Conservation (phyloP, 2,888 invertebrate genomes). For the Pachycephus smyrnensis region DNA sequence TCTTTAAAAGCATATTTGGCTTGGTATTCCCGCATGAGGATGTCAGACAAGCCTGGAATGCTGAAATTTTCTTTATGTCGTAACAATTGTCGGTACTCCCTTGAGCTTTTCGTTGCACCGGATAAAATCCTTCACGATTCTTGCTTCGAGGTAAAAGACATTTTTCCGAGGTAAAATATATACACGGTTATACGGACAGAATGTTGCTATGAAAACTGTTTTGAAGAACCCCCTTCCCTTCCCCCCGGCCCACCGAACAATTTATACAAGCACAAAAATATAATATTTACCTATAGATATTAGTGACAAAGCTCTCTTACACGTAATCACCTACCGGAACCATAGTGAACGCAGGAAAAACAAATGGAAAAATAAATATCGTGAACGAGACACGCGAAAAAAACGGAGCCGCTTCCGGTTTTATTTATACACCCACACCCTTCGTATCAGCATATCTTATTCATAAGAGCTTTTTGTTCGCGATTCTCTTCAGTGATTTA, state of each 20-base stretch:
- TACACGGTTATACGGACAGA: too few relatives aligned
- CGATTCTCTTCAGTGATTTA: conserved; percentile 15
- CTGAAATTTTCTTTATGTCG: neutral
- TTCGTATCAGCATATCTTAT: conserved; percentile 22
- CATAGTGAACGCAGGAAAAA: neutral
- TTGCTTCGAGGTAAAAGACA: too few relatives aligned
- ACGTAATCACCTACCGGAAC: neutral
- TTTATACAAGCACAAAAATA: too few relatives aligned
- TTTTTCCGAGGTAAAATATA: too few relatives aligned
- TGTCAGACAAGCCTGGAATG: neutral
- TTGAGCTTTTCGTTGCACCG: neutral
- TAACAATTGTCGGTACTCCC: neutral
- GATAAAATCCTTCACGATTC: too few relatives aligned
- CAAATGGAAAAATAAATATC: conserved; percentile 20
- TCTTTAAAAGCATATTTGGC: conserved; percentile 61
- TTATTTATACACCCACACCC: conserved; percentile 13
- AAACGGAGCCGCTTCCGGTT: conserved; percentile 1
- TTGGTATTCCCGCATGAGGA: conserved; percentile 46
- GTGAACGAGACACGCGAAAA: neutral
- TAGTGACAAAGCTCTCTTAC: neutral
- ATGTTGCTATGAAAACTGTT: too few relatives aligned
- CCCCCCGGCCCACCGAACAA: too few relatives aligned
- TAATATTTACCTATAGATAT: too few relatives aligned
- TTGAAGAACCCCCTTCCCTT: too few relatives aligned
- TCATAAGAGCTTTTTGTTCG: conserved; percentile 20